Conservation (phyloP, 2,797 vertebrate genomes). For the Chanos chanos region DNA sequence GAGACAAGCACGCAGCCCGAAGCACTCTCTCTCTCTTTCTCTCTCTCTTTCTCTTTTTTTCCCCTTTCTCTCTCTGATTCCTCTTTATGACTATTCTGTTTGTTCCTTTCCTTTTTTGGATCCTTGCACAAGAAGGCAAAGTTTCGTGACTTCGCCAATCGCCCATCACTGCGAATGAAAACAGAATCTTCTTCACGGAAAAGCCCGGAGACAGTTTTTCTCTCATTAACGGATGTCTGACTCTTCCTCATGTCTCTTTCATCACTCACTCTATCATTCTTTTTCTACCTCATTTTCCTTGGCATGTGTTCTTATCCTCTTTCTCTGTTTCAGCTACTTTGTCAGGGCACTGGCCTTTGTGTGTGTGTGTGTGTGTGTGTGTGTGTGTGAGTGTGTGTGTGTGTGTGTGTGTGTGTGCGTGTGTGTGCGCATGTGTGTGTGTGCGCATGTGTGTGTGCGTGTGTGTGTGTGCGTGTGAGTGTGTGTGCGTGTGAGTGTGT, state of each 20-base stretch:
- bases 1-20: not conserved
- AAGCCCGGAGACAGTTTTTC: not conserved
- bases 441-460: not conserved
- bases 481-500: not conserved
- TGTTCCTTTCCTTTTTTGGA: not conserved
- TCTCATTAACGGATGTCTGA: no score
- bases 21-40: not conserved
- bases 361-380: no score
- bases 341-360: no score
- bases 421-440: not conserved
- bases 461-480: not conserved
- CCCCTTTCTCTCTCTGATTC: not conserved
- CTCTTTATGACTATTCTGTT: not conserved
- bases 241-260: no score
- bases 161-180: constrained; percentile 43
- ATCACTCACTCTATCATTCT: constrained; percentile 52
- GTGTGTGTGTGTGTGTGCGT: no score
- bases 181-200: not conserved
- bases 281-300: constrained; percentile 51
- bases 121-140: not conserved
- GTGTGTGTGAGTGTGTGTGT: no score
- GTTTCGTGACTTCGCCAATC: not conserved
- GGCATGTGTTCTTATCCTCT: not conserved
- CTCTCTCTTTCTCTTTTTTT: not conserved
- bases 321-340: no score